Percentiles rank a stretch among this genome's conserved stretches.
Evolutionary conservation across 1,140 invertebrate species (phyloP).

Genomic region (Leptinotarsa defecta): DNA sequence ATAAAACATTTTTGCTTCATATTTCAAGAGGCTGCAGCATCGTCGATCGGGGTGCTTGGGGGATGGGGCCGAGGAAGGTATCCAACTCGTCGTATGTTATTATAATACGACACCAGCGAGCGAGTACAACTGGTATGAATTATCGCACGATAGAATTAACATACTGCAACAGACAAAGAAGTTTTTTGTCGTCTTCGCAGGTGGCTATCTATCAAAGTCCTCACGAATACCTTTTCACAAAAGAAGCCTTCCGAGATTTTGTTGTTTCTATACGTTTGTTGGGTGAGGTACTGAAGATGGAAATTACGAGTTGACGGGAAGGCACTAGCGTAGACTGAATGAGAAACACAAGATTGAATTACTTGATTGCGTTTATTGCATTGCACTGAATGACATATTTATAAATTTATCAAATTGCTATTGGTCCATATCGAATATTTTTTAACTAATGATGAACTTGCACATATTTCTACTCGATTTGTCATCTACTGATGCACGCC

Average conservation of each 20-base stretch:
- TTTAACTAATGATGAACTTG: no score
- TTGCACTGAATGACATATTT: no score
- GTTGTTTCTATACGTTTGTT: neutral
- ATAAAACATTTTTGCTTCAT: constrained; percentile 36
- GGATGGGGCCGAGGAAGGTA: constrained; percentile 19
- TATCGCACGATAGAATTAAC: constrained; percentile 45
- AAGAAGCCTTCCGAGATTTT: constrained; percentile 10
- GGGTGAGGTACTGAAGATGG: neutral
- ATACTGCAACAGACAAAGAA: constrained; percentile 45
- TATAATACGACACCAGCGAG: constrained; percentile 43
- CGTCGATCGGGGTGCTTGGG: constrained; percentile 11
- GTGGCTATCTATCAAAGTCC: constrained; percentile 45
- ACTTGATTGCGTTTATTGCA: no score
- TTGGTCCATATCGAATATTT: no score
- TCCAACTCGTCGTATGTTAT: constrained; percentile 41
- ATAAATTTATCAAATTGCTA: no score
- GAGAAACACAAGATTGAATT: no score
- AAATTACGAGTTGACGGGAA: neutral
- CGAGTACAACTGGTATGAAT: constrained; percentile 46
- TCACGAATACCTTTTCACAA: constrained; percentile 10
- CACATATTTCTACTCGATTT: no score
- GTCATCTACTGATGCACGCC: no score
- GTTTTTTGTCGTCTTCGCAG: constrained; percentile 39
- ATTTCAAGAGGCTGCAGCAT: constrained; percentile 29
- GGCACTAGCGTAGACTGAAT: no score